Percentiles rank a stretch among this genome's conserved stretches.
Evolutionary conservation across 2,113 vertebrate species (phyloP).

Genomic region (Erythrocercus mccallii): DNA sequence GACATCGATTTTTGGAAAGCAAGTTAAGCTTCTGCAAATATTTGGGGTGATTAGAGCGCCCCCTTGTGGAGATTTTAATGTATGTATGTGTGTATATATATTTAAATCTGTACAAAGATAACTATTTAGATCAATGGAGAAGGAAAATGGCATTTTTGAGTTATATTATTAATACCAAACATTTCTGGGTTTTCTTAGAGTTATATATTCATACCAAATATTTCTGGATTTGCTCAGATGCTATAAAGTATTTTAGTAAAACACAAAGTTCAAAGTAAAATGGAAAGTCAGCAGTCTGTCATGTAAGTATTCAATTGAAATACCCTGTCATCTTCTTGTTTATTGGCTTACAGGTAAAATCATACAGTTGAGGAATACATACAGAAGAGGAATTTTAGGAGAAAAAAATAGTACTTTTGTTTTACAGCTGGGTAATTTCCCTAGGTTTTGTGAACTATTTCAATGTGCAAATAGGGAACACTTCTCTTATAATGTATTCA

Average conservation of each 20-base stretch:
- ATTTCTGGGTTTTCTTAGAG: background rate
- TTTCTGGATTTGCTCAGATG: background rate
- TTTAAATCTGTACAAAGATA: background rate
- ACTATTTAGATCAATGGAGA: background rate
- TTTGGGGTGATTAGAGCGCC: conserved; percentile 60
- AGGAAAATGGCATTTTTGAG: background rate
- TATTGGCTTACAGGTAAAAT: background rate
- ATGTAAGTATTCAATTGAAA: background rate
- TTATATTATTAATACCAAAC: background rate
- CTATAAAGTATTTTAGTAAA: background rate
- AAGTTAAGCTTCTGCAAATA: background rate
- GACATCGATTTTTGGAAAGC: conserved; percentile 13
- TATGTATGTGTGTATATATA: accelerated
- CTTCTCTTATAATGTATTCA: background rate
- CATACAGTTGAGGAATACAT: background rate
- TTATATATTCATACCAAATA: background rate
- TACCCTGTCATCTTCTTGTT: background rate
- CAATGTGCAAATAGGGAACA: background rate
- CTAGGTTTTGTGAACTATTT: background rate
- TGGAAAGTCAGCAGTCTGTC: background rate
- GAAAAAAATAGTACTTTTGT: background rate
- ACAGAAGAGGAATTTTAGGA: background rate
- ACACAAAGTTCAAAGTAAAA: background rate
- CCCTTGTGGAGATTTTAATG: conserved; percentile 51
- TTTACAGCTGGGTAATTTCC: background rate